Conservation (phyloP, 1,140 invertebrate genomes). For the Caenorhabditis brenneri region DNA sequence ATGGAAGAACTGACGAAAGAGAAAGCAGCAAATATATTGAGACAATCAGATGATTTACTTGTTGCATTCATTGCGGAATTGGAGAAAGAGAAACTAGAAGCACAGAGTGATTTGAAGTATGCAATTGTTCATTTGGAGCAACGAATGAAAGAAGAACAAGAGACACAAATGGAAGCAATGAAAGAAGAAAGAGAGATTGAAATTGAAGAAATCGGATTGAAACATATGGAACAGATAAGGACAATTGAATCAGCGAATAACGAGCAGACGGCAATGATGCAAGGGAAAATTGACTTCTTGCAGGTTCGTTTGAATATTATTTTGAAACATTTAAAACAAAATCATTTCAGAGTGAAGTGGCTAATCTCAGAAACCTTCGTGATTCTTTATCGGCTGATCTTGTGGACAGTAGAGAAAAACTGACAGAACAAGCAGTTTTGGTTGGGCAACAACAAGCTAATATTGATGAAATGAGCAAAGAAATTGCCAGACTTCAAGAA, state of each 20-base stretch:
- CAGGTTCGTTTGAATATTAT: not conserved
- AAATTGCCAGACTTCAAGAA: not conserved
- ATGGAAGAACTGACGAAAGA: conserved; percentile 24
- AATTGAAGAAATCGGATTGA: conserved; percentile 36
- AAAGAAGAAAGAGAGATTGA: conserved; percentile 38
- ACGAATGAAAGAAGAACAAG: conserved; percentile 51
- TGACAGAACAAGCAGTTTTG: not conserved
- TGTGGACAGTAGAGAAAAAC: conserved; percentile 6
- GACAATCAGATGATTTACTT: conserved; percentile 44
- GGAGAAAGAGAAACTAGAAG: conserved; percentile 44
- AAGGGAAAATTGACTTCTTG: conserved; percentile 27
- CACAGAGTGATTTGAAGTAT: conserved; percentile 51
- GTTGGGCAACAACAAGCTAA: not conserved
- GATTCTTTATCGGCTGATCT: conserved; percentile 22
- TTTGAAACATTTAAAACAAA: not conserved
- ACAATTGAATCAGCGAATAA: conserved; percentile 7
- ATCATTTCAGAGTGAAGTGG: not conserved
- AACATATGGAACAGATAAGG: conserved; percentile 43
- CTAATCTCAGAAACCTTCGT: conserved; percentile 11
- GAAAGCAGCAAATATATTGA: conserved; percentile 37
- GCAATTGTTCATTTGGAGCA: conserved; percentile 49
- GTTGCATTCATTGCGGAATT: conserved; percentile 44
- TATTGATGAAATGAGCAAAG: conserved; percentile 26
- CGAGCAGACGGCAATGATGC: not conserved
- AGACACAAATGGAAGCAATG: conserved; percentile 46